These are phyloP conservation scores for Stichodactyla mertensii DNA, from an alignment of 64 coral and sea anemone species.

Conservation along the genomic window DNA sequence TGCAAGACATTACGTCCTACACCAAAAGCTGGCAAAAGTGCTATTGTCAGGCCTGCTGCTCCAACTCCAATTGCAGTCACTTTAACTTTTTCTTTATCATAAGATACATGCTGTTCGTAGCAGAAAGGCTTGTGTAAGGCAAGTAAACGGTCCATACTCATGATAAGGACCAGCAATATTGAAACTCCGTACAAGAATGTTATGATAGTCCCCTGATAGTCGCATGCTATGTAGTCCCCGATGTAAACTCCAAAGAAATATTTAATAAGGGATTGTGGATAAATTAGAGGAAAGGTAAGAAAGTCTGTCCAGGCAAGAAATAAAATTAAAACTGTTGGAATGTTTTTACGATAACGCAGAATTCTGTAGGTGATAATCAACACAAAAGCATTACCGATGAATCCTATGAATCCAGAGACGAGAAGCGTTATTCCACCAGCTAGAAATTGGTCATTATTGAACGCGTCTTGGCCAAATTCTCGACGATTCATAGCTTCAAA, in stretches of 20 bases:
- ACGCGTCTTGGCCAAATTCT: constrained; percentile 76
- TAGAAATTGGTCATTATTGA: constrained; percentile 82
- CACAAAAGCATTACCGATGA: constrained; percentile 72
- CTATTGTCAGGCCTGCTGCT: constrained; percentile 47
- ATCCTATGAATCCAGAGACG: constrained; percentile 65
- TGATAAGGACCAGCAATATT: constrained; percentile 70
- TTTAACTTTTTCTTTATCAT: constrained; percentile 85
- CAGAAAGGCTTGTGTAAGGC: constrained; percentile 76
- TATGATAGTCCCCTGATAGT: constrained; percentile 79
- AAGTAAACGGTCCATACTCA: constrained; percentile 79
- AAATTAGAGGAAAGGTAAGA: constrained; percentile 57
- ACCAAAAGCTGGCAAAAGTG: constrained; percentile 77
- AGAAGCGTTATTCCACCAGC: constrained; percentile 72
- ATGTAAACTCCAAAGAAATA: constrained; percentile 76
- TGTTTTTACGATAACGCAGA: constrained; percentile 71
- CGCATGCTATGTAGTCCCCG: constrained; percentile 78
- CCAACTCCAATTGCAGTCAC: constrained; percentile 53
- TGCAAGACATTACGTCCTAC: constrained; percentile 76
- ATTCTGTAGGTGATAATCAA: constrained; percentile 73
- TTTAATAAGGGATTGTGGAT: constrained; percentile 69
- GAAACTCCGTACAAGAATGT: constrained; percentile 65
- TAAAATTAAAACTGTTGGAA: constrained; percentile 85
- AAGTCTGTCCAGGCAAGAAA: constrained; percentile 84
- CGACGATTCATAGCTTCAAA: constrained; percentile 56
- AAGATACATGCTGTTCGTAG: constrained; percentile 73